Base-by-base conservation (phyloP, 2,113 vertebrate species). In the Cepphus grylle region DNA sequence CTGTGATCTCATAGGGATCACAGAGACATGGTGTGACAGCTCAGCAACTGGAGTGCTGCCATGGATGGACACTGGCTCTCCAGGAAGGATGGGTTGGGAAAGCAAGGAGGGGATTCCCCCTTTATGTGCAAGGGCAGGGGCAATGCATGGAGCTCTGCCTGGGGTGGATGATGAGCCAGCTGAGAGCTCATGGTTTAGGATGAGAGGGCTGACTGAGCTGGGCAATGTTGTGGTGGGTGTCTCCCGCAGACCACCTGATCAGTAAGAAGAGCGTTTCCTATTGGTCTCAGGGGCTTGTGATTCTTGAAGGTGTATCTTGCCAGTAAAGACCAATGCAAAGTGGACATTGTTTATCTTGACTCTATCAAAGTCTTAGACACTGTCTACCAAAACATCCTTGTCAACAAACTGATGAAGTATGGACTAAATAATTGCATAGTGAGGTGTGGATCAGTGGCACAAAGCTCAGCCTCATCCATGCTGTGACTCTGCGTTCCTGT, bases 401-500 rank as follows among this genome's bases (percentile, higher is more conserved):
- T 4, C 20, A 21, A 36, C 55, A 82, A 83, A 69, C 7, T 12
- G 43, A 20, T 36, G 18, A 63, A 58, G 49, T 26, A 53, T 1
- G 4, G 45, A 19, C 38, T 72, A 83, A 38, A 63, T 32, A 53
- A 89, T 58, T 12, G 2, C n/a, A 62, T 30, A 59, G 43, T n/a
- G 30, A 70, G 36, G 18, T 82, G 58, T 52, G 23, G 19, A 71
- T 66, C 56, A 76, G 45, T 23, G 12, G 26, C 40, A 66, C 32
- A 8, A 85, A 77, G 30, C 59, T 50, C 38, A 63, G 71, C 47
- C 7, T 78, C 59, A 65, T 36, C n/a, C 55, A 36, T 34, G 26
- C 15, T 1, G 2, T 52, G 43, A 50, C 23, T 50, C 34, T 62
- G 29, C 0, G 0, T 18, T 58, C 42, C 56, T 62, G 0, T 25